A percentile compares a stretch with the other conserved stretches of the same genome.
Conservation (phyloP, 1,140 invertebrate species). For the Tenebrio molitor region DNA sequence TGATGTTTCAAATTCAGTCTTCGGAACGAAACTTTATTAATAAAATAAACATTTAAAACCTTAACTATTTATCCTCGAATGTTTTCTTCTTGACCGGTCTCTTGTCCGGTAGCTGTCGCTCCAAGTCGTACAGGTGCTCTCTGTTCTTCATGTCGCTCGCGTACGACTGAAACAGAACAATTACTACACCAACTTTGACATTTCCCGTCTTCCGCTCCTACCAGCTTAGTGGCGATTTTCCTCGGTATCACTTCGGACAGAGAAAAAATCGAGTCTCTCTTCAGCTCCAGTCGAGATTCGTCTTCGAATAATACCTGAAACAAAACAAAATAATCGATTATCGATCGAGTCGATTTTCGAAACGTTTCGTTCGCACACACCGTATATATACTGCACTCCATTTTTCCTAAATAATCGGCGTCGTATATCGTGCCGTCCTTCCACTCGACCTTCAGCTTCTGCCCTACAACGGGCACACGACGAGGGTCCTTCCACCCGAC, state of each 20-base stretch:
- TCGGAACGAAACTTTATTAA: conserved; percentile 10
- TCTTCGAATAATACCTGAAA: conserved; percentile 70
- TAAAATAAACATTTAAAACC: background rate
- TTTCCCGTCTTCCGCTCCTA: conserved; percentile 63
- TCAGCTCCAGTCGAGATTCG: conserved; percentile 65
- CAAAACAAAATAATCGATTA: no score
- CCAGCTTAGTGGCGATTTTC: conserved; percentile 69
- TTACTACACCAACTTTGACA: conserved; percentile 15
- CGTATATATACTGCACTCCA: conserved; percentile 69
- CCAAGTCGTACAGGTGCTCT: conserved; percentile 69
- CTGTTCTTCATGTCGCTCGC: conserved; percentile 71
- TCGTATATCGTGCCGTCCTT: conserved; percentile 73
- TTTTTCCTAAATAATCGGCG: conserved; percentile 72
- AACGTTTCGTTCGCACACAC: no score
- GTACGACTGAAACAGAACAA: conserved; percentile 66
- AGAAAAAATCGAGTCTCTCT: conserved; percentile 68
- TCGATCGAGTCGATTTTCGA: no score
- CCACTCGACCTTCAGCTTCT: conserved; percentile 72
- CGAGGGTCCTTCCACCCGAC: conserved; percentile 50
- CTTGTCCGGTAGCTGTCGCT: conserved; percentile 63
- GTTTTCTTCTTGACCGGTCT: conserved; percentile 57
- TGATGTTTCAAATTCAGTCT: conserved; percentile 23
- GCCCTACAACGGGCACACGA: conserved; percentile 50
- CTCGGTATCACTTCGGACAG: conserved; percentile 69
- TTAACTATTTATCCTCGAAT: background rate